Conservation (phyloP, 2,113 vertebrate genomes). For the Pipra filicauda region DNA sequence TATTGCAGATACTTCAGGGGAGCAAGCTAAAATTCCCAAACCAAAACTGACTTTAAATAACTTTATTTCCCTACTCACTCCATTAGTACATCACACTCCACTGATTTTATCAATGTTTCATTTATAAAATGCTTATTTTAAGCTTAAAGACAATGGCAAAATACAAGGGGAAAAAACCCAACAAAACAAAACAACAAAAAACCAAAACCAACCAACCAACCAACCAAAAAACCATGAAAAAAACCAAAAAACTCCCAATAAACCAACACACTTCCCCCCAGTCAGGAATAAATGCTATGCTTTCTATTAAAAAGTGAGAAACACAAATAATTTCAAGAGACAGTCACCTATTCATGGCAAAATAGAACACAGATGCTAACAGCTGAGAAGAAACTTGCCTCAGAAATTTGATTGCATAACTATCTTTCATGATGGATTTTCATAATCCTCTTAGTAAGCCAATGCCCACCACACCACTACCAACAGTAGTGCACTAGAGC, state of each 20-base stretch:
- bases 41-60: not conserved
- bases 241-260: not conserved
- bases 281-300: not conserved
- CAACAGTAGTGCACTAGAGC: not conserved
- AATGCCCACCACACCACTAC: not conserved
- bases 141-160: not conserved
- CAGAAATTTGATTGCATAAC: not conserved
- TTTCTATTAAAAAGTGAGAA: slow-evolving; percentile 11
- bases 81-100: not conserved
- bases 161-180: not conserved
- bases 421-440: slow-evolving; percentile 17
- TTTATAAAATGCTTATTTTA: not conserved
- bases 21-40: not conserved
- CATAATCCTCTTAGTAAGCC: not conserved
- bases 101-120: not conserved
- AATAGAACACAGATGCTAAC: slow-evolving; percentile 48
- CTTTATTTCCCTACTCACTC: not conserved
- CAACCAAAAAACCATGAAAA: too few relatives aligned
- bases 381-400: slow-evolving; percentile 36
- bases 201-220: not conserved
- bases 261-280: not conserved
- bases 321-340: slow-evolving; percentile 27
- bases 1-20: not conserved
- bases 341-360: slow-evolving; percentile 35
- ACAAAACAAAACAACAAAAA: too few relatives aligned